These are phyloP conservation scores for Nectonema munidae DNA, from an alignment of 2,888 invertebrate genomes.

Conservation along the genomic window DNA sequence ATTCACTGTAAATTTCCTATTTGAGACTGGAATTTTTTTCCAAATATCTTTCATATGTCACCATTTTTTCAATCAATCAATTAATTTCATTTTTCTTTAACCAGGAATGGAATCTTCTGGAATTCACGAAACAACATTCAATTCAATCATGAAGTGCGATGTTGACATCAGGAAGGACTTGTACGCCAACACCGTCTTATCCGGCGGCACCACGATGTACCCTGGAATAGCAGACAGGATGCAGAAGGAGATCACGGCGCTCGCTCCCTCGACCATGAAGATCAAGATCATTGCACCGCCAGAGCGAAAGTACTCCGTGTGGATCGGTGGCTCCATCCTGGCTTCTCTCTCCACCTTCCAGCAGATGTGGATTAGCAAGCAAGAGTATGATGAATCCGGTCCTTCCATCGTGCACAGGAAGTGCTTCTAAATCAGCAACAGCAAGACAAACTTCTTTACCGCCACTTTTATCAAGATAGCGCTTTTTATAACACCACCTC, in stretches of 20 bases:
- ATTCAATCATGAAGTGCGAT: constrained; percentile 75
- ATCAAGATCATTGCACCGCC: constrained; percentile 27
- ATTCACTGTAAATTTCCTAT: too few species aligned
- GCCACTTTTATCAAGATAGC: too few species aligned
- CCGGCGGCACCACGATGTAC: constrained; percentile 41
- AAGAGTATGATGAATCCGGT: constrained; percentile 81
- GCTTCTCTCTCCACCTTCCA: constrained; percentile 60
- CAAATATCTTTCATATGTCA: too few species aligned
- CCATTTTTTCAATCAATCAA: too few species aligned
- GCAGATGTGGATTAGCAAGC: constrained; percentile 82
- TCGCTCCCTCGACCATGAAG: constrained; percentile 33
- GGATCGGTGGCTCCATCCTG: constrained; percentile 88
- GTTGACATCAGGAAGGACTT: constrained; percentile 64
- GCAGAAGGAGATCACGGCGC: constrained; percentile 73
- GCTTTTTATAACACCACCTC: too few species aligned
- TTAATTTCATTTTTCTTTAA: too few species aligned
- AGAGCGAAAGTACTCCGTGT: constrained; percentile 81
- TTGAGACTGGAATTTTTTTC: too few species aligned
- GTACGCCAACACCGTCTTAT: constrained; percentile 33
- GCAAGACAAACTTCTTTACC: too few species aligned
- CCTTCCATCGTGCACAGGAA: constrained; percentile 80
- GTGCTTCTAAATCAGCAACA: constrained; percentile 39
- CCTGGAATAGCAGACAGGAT: constrained; percentile 75
- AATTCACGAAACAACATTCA: constrained; percentile 61
- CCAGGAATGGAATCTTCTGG: constrained; percentile 45